phyloP scores from a whole-genome alignment of 2,888 invertebrate species.

The Tethea ocularis region DNA sequence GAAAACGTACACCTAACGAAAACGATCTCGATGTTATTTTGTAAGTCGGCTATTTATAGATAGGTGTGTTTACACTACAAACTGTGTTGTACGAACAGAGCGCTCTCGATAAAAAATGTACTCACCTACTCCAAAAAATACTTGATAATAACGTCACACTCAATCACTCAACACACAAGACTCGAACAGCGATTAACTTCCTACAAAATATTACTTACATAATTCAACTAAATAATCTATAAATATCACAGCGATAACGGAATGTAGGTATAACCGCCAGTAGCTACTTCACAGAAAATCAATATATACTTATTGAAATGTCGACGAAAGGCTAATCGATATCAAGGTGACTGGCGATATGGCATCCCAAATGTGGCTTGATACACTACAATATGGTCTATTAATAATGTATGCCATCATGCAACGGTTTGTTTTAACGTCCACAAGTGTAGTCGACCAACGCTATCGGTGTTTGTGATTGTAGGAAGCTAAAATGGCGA shows the following conservation, averaged over 20 bases:
- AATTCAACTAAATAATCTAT: conserved; percentile 8
- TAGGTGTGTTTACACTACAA: conserved; percentile 50
- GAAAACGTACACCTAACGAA: conserved; percentile 30
- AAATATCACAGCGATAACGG: conserved; percentile 4
- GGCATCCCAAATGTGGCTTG: conserved; percentile 58
- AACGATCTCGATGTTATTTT: conserved; percentile 50
- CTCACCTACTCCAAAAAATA: background rate
- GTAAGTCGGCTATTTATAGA: conserved; percentile 55
- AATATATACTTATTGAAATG: conserved; percentile 17
- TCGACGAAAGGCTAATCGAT: conserved; percentile 55
- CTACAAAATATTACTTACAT: conserved; percentile 8
- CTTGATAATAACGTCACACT: background rate
- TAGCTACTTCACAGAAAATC: conserved; percentile 22
- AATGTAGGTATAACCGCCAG: conserved; percentile 13
- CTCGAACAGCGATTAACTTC: background rate
- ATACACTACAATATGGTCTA: conserved; percentile 60
- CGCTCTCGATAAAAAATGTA: conserved; percentile 33
- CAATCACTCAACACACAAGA: no score
- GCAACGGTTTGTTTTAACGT: conserved; percentile 53
- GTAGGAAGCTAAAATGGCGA: conserved; percentile 24
- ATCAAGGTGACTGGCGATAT: conserved; percentile 60
- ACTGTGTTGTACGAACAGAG: conserved; percentile 37
- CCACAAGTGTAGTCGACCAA: conserved; percentile 9
- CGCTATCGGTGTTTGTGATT: conserved; percentile 17
- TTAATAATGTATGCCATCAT: conserved; percentile 69